Evolutionary conservation across 2,113 vertebrate species (phyloP).

Genomic region (Callorhinus ursinus): DNA sequence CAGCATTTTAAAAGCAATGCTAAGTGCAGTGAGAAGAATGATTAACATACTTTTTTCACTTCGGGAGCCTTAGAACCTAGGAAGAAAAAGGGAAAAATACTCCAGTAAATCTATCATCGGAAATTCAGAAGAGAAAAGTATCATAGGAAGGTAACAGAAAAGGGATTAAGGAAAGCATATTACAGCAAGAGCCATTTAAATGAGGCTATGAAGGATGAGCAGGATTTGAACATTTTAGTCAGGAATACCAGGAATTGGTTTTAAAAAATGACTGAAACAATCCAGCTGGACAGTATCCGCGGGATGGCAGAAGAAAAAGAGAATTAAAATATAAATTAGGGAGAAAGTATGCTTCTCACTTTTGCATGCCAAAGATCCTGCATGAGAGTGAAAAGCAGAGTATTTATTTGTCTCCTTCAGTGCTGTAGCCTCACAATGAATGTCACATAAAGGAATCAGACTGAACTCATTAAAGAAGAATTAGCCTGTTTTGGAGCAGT

Average conservation of each 20-base stretch:
- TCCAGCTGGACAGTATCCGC: background rate
- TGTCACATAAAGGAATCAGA: background rate
- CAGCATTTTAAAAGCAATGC: constrained; percentile 19
- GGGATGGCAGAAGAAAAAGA: background rate
- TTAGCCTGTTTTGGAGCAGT: background rate
- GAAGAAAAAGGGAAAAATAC: background rate
- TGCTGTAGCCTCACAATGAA: background rate
- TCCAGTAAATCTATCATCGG: background rate
- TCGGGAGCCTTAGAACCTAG: background rate
- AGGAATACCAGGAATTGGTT: background rate
- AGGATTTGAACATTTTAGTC: background rate
- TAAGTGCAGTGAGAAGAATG: background rate
- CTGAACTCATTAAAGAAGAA: background rate
- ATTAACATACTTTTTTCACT: background rate
- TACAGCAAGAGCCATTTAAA: background rate
- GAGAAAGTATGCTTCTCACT: background rate
- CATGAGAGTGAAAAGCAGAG: background rate
- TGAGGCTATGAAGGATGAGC: background rate
- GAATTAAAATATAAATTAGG: background rate
- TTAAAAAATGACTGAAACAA: background rate
- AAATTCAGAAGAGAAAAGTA: background rate
- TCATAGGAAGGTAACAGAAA: background rate
- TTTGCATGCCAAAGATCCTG: background rate
- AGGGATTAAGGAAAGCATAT: background rate
- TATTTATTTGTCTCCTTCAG: background rate